Base-by-base conservation (phyloP, 2,888 invertebrate species). In the Altica lythri region DNA sequence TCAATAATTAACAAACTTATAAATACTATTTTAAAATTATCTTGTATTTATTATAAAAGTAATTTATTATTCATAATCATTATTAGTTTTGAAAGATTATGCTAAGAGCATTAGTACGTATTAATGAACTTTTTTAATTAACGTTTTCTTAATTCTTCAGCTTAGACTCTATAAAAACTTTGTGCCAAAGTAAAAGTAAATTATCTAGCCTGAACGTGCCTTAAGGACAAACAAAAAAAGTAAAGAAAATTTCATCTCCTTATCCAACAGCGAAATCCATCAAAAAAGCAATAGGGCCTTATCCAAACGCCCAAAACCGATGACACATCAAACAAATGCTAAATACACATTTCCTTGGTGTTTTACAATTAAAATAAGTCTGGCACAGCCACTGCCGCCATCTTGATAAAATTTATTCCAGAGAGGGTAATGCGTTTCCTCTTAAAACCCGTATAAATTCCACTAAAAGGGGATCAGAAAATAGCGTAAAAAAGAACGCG, bases 341-440 rank as follows among this genome's bases (percentile, higher is more conserved):
- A 50, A 53, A 49, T 45, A 53, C 49, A 53, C 42, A 43, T 43
- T 35, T 45, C 43, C 35, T 45, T 13, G 32, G 48, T 44, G 57
- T 57, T 57, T 59, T 57, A 59, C 59, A 57, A 59, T 59, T 59
- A 54, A 59, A 59, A 59, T 59, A 56, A 57, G 59, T 54, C 52
- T 46, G 45, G 30, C 52, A 30, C 45, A 35, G 53, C 32, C 52
- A 54, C 40, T 40, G 25, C 14, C 40, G 13, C 40, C n/a, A 22
- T 54, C 57, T 55, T 54, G 59, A 59, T 56, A 32, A 59, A 59
- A 59, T 59, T 59, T 59, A 59, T 59, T 57, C 59, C 18, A 19
- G 22, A 47, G 40, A 42, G 51, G 56, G 51, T 59, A 59, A 59
- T 56, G 59, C 54, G 42, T 59, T 54, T 57, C 48, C 59, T 59